Evolutionary conservation across 37 sponge, comb jelly and placozoan genomes (phyloP).

Genomic region (Beroe ovata): DNA sequence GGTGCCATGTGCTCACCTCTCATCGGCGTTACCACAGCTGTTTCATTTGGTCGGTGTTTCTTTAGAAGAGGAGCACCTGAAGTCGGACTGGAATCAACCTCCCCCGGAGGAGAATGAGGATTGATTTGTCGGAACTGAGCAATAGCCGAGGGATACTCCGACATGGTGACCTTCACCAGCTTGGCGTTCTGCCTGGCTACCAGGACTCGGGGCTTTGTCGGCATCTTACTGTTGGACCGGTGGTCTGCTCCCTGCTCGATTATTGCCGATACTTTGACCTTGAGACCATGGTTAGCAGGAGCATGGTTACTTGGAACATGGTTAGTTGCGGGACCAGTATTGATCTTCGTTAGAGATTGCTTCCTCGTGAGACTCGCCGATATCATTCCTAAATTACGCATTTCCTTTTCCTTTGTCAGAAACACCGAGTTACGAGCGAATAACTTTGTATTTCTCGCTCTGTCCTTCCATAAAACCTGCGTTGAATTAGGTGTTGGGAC

Average conservation of each 20-base stretch:
- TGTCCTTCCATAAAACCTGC: conserved; percentile 52
- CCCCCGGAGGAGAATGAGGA: background rate
- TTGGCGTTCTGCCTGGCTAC: background rate
- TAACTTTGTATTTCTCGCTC: background rate
- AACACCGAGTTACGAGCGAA: conserved; percentile 4
- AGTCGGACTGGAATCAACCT: background rate
- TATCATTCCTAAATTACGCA: conserved; percentile 35
- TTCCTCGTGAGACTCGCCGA: conserved; percentile 1
- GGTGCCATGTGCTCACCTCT: background rate
- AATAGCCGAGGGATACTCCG: background rate
- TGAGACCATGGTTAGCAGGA: background rate
- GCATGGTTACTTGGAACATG: background rate
- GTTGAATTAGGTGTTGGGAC: too few species aligned
- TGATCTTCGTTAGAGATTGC: background rate
- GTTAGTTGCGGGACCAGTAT: background rate
- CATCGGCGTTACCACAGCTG: background rate
- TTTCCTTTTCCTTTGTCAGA: conserved; percentile 50
- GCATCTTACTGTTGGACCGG: too few species aligned
- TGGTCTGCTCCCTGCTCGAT: background rate
- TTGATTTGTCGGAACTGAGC: background rate
- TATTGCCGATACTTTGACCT: background rate
- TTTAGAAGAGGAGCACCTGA: background rate
- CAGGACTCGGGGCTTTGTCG: too few species aligned
- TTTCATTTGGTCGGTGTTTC: background rate
- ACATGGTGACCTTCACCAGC: background rate